Evolutionary conservation across 2,113 vertebrate species (phyloP).

Genomic region (Perca fluviatilis): DNA sequence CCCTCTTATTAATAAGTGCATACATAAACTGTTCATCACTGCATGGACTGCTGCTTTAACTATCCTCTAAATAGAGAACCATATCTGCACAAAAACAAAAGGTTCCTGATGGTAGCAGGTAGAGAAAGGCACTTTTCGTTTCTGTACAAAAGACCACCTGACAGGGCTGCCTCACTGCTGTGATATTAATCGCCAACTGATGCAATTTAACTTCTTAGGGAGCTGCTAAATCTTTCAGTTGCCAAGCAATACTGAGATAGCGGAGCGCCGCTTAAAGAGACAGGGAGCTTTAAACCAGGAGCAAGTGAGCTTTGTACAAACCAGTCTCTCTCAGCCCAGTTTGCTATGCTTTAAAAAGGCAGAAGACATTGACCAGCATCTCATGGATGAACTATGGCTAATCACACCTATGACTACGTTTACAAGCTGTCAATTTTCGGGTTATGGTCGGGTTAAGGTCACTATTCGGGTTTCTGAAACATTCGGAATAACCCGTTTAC

Average conservation of each 20-base stretch:
- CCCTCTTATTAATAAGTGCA: not conserved
- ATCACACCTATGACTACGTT: too few species aligned
- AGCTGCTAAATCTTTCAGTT: conserved; percentile 85
- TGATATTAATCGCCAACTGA: conserved; percentile 81
- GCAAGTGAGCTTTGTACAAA: not conserved
- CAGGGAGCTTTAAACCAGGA: conserved; percentile 52
- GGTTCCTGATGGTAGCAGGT: not conserved
- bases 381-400: not conserved
- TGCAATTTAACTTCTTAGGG: conserved; percentile 82
- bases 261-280: conserved; percentile 76
- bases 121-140: conserved; percentile 16
- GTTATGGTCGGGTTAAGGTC: too few species aligned
- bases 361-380: conserved; percentile 15
- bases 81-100: not conserved
- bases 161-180: conserved; percentile 62
- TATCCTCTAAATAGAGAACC: not conserved
- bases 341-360: not conserved
- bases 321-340: not conserved
- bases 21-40: not conserved
- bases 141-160: conserved; percentile 46
- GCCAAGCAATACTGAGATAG: conserved; percentile 78
- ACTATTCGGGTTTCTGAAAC: too few species aligned
- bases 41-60: not conserved
- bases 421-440: too few species aligned
- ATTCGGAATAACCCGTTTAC: too few species aligned